Evolutionary conservation across 2,113 vertebrate species (phyloP).

Genomic region (Pelusios castaneus): DNA sequence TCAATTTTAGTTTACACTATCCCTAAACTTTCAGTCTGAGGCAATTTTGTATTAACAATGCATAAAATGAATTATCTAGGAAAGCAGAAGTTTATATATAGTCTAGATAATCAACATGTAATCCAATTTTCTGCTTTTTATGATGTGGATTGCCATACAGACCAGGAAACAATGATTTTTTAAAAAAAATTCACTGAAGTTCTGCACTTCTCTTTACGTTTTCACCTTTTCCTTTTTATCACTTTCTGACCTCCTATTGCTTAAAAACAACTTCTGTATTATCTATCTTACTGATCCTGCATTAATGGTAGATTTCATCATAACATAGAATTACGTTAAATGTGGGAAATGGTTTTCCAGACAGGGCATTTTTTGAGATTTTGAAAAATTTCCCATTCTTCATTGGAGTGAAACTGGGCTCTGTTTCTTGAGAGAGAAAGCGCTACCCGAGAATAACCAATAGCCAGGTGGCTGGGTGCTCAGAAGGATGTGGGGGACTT

Average conservation of each 20-base stretch:
- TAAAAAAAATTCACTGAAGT: conserved; percentile 65
- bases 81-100: conserved; percentile 31
- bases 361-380: conserved; percentile 42
- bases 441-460: not conserved
- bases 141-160: conserved; percentile 29
- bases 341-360: conserved; percentile 54
- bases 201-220: conserved; percentile 63
- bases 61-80: conserved; percentile 20
- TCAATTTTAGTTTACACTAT: not conserved
- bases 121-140: conserved; percentile 48
- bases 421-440: not conserved
- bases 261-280: conserved; percentile 67
- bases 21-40: not conserved
- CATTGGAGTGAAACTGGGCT: conserved; percentile 34
- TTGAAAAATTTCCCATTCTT: conserved; percentile 53
- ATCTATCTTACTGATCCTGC: conserved; percentile 40
- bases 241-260: conserved; percentile 63
- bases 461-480: not conserved
- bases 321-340: conserved; percentile 18
- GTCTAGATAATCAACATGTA: conserved; percentile 21
- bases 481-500: not conserved
- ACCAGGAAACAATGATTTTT: conserved; percentile 72
- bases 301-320: conserved; percentile 40
- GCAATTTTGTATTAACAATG: not conserved
- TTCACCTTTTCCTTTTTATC: conserved; percentile 70